Conservation (phyloP, 2,888 invertebrate genomes). For the Liodrosophila aerea region DNA sequence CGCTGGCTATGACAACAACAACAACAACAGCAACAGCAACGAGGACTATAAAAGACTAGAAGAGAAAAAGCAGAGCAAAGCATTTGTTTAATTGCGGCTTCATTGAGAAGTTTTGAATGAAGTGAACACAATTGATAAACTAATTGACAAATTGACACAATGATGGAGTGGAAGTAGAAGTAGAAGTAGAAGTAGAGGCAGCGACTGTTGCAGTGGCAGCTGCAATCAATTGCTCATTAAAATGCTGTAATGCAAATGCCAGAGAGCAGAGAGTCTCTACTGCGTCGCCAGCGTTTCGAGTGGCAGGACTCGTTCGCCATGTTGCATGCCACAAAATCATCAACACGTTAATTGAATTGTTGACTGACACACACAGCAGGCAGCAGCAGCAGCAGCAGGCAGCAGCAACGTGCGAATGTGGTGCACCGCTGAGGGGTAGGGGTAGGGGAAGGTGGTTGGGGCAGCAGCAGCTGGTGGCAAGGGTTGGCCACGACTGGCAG, state of each 20-base stretch:
- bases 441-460: background rate
- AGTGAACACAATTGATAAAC: conserved; percentile 56
- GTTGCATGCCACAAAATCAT: conserved; percentile 80
- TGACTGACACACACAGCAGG: conserved; percentile 71
- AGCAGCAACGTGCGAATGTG: conserved; percentile 35
- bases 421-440: conserved; percentile 29
- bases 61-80: conserved; percentile 13
- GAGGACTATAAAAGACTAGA: background rate
- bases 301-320: conserved; percentile 56
- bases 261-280: conserved; percentile 3
- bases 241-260: conserved; percentile 45
- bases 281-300: conserved; percentile 6
- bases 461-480: too few species aligned
- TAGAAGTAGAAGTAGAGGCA: background rate
- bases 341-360: conserved; percentile 81
- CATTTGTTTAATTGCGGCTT: conserved; percentile 63
- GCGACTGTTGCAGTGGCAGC: conserved; percentile 12
- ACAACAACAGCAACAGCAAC: too few species aligned
- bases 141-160: conserved; percentile 69
- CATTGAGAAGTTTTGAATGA: conserved; percentile 46
- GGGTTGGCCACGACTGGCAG: too few species aligned
- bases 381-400: conserved; percentile 1
- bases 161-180: background rate
- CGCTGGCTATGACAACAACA: conserved; percentile 38
- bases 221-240: conserved; percentile 79